Evolutionary conservation across 2,888 invertebrate species (phyloP), one percentile per base, ranked within the genome.

Genomic region (Tuta absoluta): DNA sequence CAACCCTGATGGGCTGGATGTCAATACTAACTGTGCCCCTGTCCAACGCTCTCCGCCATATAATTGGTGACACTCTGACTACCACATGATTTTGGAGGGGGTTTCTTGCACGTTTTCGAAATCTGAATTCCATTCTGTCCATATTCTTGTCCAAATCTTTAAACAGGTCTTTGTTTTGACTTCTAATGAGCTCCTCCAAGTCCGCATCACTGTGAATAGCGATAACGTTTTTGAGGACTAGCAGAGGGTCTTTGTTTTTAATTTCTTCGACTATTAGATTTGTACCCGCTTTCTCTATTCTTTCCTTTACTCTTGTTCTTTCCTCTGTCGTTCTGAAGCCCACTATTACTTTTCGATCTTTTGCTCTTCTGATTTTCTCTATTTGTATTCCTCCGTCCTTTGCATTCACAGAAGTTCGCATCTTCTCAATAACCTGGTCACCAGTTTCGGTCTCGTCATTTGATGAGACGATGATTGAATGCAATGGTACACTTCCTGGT

Each of bases 321-420:
- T 67, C 64, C 28, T 63, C 64, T 41, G 49, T 28, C 1, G 63
- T 65, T 11, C 11, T 37, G 17, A 51, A 69, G 0, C 67, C 65
- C 28, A 69, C 48, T 21, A 69, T 61, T 0, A 69, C 49, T 33
- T 66, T 69, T 11, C 65, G 37, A n/a, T 69, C 67, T 23, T 63
- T 69, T 0, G 59, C 66, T n/a, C 66, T 69, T 28, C 66, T 58
- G 0, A 66, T 59, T 33, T 38, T 65, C 0, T 68, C 68, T 11
- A 66, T 45, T 17, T 21, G 51, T 0, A 65, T 21, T 17, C 65
- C 17, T 5, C 59, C 66, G 17, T 65, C 65, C 14, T 65, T 66
- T 1, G 65, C 63, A 8, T 66, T 45, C 0, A 63, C 38, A 12
- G 48, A 62, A 14, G 63, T 57, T 21, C 66, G 63, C 5, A 67